Evolutionary conservation across 2,797 vertebrate species (phyloP).

Genomic region (Acanthurus leucopareius): DNA sequence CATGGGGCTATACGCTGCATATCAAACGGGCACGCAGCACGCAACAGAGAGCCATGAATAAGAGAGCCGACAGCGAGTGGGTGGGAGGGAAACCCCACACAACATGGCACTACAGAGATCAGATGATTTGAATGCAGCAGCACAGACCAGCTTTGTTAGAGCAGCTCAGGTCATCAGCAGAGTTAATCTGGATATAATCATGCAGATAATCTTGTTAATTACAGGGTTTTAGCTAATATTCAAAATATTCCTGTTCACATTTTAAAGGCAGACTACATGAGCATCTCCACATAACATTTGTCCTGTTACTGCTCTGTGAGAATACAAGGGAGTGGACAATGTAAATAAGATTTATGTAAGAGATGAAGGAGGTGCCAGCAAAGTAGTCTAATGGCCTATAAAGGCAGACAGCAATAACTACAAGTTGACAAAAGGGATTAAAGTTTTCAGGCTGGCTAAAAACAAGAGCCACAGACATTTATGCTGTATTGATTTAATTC

Average conservation of each 20-base stretch:
- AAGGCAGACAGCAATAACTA: neutral
- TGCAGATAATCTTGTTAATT: conserved; percentile 1
- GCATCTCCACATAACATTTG: neutral
- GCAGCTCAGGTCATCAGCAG: conserved; percentile 30
- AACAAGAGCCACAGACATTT: neutral
- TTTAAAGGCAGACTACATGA: neutral
- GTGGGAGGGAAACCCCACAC: conserved; percentile 71
- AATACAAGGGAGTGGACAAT: conserved; percentile 16
- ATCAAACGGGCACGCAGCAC: conserved; percentile 52
- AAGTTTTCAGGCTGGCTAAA: neutral
- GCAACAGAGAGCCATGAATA: conserved; percentile 33
- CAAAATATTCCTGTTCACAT: neutral
- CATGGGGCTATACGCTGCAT: conserved; percentile 59
- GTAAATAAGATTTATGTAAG: conserved; percentile 24
- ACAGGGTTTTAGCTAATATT: conserved; percentile 16
- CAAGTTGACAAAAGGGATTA: neutral
- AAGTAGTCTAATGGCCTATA: neutral
- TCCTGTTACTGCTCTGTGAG: neutral
- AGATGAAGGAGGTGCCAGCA: conserved; percentile 5
- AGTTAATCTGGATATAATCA: conserved; percentile 50
- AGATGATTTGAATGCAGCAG: conserved; percentile 46
- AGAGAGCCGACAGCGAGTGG: conserved; percentile 52
- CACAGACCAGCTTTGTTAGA: conserved; percentile 36
- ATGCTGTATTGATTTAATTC: neutral
- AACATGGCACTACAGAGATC: conserved; percentile 41